phyloP scores from a whole-genome alignment of 2,888 invertebrate genomes.

The Urechis unicinctus region DNA sequence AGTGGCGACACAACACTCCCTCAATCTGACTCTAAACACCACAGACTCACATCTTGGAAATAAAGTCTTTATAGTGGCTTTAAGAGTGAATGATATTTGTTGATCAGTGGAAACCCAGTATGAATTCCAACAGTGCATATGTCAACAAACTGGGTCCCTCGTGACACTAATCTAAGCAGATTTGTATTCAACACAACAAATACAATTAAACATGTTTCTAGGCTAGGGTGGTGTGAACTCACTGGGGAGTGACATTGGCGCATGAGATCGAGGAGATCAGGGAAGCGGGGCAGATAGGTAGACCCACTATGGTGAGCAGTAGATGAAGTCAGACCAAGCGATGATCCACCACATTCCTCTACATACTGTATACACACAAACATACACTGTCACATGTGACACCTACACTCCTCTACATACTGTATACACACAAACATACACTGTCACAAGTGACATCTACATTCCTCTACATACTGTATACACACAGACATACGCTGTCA shows the following conservation, averaged over 20 bases:
- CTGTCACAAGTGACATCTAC: background rate
- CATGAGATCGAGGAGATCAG: constrained; percentile 11
- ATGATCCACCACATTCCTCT: constrained; percentile 13
- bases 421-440: background rate
- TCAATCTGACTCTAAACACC: constrained; percentile 24
- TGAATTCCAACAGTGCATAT: no score
- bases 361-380: constrained; percentile 9
- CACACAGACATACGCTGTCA: background rate
- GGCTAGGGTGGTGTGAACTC: background rate
- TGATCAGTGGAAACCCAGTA: no score
- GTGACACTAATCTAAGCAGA: no score
- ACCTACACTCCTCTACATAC: no score
- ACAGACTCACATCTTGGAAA: no score
- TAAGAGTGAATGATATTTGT: no score
- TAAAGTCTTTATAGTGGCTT: no score
- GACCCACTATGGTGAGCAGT: constrained; percentile 1
- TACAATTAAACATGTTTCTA: no score
- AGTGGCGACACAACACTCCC: constrained; percentile 36
- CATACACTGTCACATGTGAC: background rate
- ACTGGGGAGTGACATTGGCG: constrained; percentile 1
- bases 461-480: constrained; percentile 12
- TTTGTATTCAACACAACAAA: no score
- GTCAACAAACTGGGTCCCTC: no score
- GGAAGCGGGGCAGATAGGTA: background rate
- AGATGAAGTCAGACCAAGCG: constrained; percentile 11